Evolutionary conservation across 2,888 invertebrate species (phyloP).

Genomic region (Diaperis boleti): DNA sequence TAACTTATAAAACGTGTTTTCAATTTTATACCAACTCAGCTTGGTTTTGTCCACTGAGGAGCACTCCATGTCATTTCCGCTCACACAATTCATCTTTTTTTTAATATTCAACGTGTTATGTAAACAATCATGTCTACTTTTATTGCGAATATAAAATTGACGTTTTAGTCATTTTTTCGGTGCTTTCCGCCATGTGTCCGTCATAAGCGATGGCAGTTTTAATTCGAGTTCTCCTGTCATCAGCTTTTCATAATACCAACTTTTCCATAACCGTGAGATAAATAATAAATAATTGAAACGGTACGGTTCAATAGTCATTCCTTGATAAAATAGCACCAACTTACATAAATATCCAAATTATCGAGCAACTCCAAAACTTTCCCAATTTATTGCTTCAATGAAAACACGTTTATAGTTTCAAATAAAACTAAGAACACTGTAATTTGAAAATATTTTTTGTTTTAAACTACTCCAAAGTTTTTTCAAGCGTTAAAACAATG

Average conservation of each 20-base stretch:
- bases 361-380: slow-evolving; percentile 23
- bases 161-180: slow-evolving; percentile 26
- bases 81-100: slow-evolving; percentile 17
- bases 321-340: neutral
- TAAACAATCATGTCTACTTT: slow-evolving; percentile 24
- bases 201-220: slow-evolving; percentile 32
- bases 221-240: slow-evolving; percentile 29
- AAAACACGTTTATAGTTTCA: slow-evolving; percentile 36
- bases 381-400: slow-evolving; percentile 35
- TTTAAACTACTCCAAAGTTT: slow-evolving; percentile 42
- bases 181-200: slow-evolving; percentile 28
- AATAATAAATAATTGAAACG: neutral
- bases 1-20: slow-evolving; percentile 45
- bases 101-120: slow-evolving; percentile 13
- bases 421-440: slow-evolving; percentile 31
- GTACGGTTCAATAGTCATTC: neutral
- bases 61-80: slow-evolving; percentile 3
- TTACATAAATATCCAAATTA: slow-evolving; percentile 3
- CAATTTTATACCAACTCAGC: slow-evolving; percentile 37
- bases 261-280: neutral
- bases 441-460: slow-evolving; percentile 41
- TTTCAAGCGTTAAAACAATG: slow-evolving; percentile 42
- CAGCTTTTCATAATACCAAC: slow-evolving; percentile 2
- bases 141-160: slow-evolving; percentile 32
- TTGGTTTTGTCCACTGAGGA: slow-evolving; percentile 27